phyloP scores from a whole-genome alignment of 2,113 vertebrate genomes.

The Cinclus cinclus region DNA sequence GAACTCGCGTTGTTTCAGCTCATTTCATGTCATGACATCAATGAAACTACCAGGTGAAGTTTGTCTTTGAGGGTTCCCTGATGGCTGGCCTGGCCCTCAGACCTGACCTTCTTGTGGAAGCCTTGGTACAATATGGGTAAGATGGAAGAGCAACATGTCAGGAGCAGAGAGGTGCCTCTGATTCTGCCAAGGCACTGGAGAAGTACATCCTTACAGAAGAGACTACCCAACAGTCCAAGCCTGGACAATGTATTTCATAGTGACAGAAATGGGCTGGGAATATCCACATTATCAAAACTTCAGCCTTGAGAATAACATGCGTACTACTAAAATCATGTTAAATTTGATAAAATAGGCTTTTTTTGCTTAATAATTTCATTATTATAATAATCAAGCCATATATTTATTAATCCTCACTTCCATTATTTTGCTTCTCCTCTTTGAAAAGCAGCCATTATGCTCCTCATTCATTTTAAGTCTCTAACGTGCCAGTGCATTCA shows the following conservation, averaged over 20 bases:
- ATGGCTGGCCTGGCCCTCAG: not conserved
- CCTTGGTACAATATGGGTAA: not conserved
- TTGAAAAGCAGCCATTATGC: not conserved
- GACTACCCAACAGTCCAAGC: rapidly evolving
- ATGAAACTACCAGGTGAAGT: not conserved
- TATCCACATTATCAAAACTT: not conserved
- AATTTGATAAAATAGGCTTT: not conserved
- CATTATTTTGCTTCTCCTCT: not conserved
- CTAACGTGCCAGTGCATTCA: not conserved
- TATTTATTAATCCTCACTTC: not conserved
- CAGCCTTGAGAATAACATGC: not conserved
- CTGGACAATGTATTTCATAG: not conserved
- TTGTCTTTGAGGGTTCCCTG: not conserved
- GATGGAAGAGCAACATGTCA: not conserved
- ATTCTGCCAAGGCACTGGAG: not conserved
- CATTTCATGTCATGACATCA: not conserved
- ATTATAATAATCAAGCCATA: not conserved
- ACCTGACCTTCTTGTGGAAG: not conserved
- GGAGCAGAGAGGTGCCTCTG: not conserved
- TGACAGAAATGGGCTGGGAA: not conserved
- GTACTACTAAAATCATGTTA: not conserved
- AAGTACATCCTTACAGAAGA: not conserved
- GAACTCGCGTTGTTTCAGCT: not conserved
- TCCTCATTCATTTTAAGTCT: not conserved
- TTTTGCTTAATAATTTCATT: not conserved